Evolutionary conservation across 1,140 invertebrate species (phyloP), one percentile per base, ranked within the genome.

Genomic region (Pseudomyrmex concolor): DNA sequence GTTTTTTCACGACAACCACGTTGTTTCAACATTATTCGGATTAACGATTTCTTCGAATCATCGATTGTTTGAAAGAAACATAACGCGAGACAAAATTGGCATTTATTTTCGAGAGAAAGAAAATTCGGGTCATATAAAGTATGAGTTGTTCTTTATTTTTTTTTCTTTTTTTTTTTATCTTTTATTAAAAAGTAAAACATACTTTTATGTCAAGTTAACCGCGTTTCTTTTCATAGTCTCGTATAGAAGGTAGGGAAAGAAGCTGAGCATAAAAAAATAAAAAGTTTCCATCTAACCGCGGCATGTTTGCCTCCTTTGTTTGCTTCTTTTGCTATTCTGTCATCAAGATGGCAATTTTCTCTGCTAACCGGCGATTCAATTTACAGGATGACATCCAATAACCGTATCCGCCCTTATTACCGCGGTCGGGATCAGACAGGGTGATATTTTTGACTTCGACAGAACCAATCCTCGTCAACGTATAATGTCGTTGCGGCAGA

Each of bases 361-460:
- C 9, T 2, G 15, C 0, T 43, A 19, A 54, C 51, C 19, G 34
- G 9, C 12, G 17, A 67, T 43, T 25, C 51, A 57, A 77, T 77
- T 66, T 77, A 77, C 25, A 55, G 15, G 19, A 12, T 57, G 62
- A 48, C 25, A 10, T 78, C 9, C 55, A 22, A 78, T 78, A 78
- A 78, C 3, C 19, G 15, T 68, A 55, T 48, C 19, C 19, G 51
- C 15, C 10, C 66, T 68, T 57, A 78, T 78, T 68, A 78, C 19
- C 19, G 1, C 15, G 10, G 1, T 7, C 10, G 13, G 43, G 17
- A 68, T 55, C 51, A 22, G 1, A 25, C 15, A 10, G n/a, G n/a
- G 10, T 25, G 43, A 78, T 68, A 78, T 48, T 70, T 78, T 78
- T 22, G 4, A n/a, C 17, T 17, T 48, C 43, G 54, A 68, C 12